These are phyloP conservation scores for Rousettus madagascariensis DNA, from an alignment of 2,797 vertebrate species.

Conservation along the genomic window DNA sequence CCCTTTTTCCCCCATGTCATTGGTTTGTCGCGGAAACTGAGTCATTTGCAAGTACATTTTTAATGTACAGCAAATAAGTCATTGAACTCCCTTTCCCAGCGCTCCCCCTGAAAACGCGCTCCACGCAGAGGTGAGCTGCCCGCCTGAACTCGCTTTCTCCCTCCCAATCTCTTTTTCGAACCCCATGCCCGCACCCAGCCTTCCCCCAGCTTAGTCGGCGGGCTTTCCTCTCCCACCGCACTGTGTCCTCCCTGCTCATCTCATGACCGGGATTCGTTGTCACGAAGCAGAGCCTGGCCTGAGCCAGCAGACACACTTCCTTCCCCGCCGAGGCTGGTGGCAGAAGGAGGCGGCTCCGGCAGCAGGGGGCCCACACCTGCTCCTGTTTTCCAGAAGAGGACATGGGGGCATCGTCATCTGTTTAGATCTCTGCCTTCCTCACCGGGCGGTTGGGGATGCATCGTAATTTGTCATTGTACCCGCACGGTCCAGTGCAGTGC, in stretches of 20 bases:
- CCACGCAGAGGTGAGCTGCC: neutral
- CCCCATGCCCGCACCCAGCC: neutral
- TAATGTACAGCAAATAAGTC: neutral
- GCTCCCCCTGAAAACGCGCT: neutral
- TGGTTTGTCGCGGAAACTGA: neutral
- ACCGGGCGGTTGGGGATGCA: no score
- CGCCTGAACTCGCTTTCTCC: neutral
- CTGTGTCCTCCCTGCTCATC: neutral
- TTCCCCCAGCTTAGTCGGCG: neutral
- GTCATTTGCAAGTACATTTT: neutral
- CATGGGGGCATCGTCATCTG: rapidly evolving
- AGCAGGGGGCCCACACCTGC: rapidly evolving
- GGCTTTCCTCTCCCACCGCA: neutral
- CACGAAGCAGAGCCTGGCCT: neutral
- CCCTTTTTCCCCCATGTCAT: neutral
- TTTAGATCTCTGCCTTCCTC: neutral
- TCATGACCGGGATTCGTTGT: no score
- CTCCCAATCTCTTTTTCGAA: neutral
- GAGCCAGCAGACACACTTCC: neutral
- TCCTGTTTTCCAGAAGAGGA: neutral
- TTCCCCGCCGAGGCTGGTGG: neutral
- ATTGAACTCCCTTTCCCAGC: neutral
- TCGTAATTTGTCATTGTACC: rapidly evolving
- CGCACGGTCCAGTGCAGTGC: neutral
- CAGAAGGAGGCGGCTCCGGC: neutral